Evolutionary conservation across 2,888 invertebrate species (phyloP).

Genomic region (Uropetala carovei): DNA sequence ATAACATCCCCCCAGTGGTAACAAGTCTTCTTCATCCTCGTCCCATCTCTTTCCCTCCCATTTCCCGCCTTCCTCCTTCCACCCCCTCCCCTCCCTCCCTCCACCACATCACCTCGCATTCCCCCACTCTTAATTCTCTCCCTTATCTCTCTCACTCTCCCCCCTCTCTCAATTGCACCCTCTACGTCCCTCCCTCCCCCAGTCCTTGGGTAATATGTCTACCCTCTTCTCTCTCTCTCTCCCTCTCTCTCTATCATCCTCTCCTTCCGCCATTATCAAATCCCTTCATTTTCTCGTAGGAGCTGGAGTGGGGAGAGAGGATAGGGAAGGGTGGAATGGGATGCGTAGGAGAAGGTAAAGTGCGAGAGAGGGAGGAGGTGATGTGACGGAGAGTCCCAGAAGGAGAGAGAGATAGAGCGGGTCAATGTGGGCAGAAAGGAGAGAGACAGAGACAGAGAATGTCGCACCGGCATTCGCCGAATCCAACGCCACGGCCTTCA

Average conservation of each 20-base stretch:
- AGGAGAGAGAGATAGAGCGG: neutral
- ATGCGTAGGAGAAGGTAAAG: neutral
- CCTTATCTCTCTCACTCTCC: neutral
- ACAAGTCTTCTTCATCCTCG: conserved; percentile 13
- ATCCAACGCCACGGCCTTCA: neutral
- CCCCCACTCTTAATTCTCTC: neutral
- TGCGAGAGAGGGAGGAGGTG: neutral
- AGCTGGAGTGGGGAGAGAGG: neutral
- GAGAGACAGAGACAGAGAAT: neutral
- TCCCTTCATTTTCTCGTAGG: neutral
- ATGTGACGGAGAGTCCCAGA: neutral
- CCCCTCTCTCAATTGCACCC: neutral
- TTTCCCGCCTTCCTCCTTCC: neutral
- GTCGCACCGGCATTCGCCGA: neutral
- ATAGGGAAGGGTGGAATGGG: neutral
- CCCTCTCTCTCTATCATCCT: neutral
- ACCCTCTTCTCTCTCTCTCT: neutral
- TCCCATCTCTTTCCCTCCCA: neutral
- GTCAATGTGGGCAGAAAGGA: neutral
- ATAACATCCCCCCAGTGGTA: neutral
- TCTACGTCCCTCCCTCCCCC: neutral
- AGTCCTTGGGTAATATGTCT: neutral
- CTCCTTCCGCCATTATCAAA: neutral
- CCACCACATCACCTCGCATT: neutral
- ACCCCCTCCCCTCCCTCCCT: neutral